A percentile compares a stretch with the other conserved stretches of the same genome.
These are phyloP conservation scores for Sinohyriopsis cumingii DNA, from an alignment of 2,888 invertebrate species.

Conservation along the genomic window DNA sequence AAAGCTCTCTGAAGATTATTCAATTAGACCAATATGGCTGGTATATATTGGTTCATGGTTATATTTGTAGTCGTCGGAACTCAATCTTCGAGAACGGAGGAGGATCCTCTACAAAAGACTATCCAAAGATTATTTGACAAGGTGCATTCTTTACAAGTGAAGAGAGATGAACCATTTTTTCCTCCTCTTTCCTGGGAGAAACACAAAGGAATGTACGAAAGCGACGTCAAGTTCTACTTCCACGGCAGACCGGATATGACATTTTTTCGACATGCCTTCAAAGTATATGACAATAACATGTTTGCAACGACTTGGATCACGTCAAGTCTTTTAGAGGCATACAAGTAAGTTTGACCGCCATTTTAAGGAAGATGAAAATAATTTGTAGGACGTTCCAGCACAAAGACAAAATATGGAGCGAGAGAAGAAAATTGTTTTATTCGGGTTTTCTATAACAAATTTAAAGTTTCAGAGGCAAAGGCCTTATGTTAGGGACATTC, in stretches of 20 bases:
- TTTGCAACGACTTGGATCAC: constrained; percentile 64
- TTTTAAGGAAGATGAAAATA: background rate
- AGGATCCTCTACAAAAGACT: too few relatives aligned
- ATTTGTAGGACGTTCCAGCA: background rate
- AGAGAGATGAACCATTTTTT: constrained; percentile 31
- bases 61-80: too few relatives aligned
- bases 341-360: constrained; percentile 26
- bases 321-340: constrained; percentile 54
- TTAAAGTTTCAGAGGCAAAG: too few relatives aligned
- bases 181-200: constrained; percentile 52
- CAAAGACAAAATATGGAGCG: too few relatives aligned
- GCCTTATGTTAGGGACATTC: too few relatives aligned
- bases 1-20: too few relatives aligned
- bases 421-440: too few relatives aligned
- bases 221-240: constrained; percentile 57
- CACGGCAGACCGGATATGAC: constrained; percentile 50
- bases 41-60: too few relatives aligned
- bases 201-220: constrained; percentile 55
- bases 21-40: too few relatives aligned
- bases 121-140: constrained; percentile 23
- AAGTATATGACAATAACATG: constrained; percentile 64
- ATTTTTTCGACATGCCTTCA: constrained; percentile 46
- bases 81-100: too few relatives aligned
- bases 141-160: constrained; percentile 38
- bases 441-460: too few relatives aligned